Evolutionary conservation across 2,113 vertebrate genomes (phyloP).

Genomic region (Tringa solitaria): DNA sequence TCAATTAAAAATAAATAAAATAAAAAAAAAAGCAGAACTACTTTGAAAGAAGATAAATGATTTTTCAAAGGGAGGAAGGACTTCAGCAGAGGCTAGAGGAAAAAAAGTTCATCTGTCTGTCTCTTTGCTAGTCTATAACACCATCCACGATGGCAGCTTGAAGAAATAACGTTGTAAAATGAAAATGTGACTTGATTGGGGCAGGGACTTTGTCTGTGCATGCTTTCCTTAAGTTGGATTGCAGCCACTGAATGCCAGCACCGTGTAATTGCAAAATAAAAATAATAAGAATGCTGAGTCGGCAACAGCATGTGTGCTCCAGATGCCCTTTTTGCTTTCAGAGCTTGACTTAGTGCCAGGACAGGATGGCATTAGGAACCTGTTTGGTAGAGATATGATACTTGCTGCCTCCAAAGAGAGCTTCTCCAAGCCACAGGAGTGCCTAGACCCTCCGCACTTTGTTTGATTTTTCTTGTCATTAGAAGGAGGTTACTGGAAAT

Average conservation of each 20-base stretch:
- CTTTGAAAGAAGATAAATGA: neutral
- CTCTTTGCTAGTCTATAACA: neutral
- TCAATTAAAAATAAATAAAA: constrained; percentile 47
- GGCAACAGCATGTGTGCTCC: neutral
- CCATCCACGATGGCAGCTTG: neutral
- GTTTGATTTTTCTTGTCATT: neutral
- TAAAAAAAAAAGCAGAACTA: neutral
- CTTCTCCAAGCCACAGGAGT: neutral
- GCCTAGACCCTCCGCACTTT: neutral
- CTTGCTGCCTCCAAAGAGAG: neutral
- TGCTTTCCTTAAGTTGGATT: neutral
- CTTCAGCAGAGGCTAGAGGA: neutral
- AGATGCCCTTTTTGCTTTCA: neutral
- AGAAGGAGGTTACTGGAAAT: neutral
- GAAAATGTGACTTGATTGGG: neutral
- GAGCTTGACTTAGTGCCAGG: neutral
- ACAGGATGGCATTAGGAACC: neutral
- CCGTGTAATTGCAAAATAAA: neutral
- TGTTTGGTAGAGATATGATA: neutral
- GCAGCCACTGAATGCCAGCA: neutral
- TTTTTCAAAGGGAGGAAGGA: neutral
- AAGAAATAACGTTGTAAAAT: neutral
- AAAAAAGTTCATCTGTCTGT: neutral
- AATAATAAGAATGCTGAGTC: neutral
- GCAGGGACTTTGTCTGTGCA: neutral